Evolutionary conservation across 2,888 invertebrate genomes (phyloP), one percentile per base, ranked within the genome.

Genomic region (Cephalotes varians): DNA sequence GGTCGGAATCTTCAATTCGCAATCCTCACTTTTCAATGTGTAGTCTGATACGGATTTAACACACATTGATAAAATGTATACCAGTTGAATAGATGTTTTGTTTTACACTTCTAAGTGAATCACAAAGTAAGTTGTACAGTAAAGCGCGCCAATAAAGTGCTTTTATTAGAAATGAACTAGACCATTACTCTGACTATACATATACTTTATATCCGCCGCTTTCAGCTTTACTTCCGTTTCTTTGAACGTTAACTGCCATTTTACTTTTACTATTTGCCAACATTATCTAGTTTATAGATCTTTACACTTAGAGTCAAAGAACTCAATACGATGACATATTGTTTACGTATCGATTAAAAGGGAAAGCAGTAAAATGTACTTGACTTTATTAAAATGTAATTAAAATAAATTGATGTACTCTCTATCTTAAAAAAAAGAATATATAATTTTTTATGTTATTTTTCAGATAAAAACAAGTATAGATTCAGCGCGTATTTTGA

Each of bases 221-320:
- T 71, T 18, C 25, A 54, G 3, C 9, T 71, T 71, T 56, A 40
- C 12, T 71, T 54, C 9, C 34, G 1, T 37, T 7, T 4, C 15
- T 49, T 69, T 21, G n/a, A n/a, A 10, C 21, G 49, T 69, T 67
- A 69, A 69, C 34, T 71, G 37, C 2, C 10, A 10, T 25, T 56
- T 56, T 40, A 72, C 4, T 25, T 56, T 56, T 40, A 72, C 4
- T 40, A 12, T 4, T 40, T 10, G 18, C 37, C 6, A 49, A 34
- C 21, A 21, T 49, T 31, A 21, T 9, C 21, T 34, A 34, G 15
- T 18, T 54, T 71, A 37, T 37, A 25, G 18, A 54, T 10, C 21
- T 15, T 69, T 21, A n/a, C n/a, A n/a, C n/a, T 40, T 10, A 54
- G 4, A 51, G 9, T 51, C 5, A n/a, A 31, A 31, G 9, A 21